Percentiles rank a stretch among this genome's conserved stretches.
These are phyloP conservation scores for Drosophila sturtevanti DNA, from an alignment of 1,140 invertebrate genomes.

Conservation along the genomic window DNA sequence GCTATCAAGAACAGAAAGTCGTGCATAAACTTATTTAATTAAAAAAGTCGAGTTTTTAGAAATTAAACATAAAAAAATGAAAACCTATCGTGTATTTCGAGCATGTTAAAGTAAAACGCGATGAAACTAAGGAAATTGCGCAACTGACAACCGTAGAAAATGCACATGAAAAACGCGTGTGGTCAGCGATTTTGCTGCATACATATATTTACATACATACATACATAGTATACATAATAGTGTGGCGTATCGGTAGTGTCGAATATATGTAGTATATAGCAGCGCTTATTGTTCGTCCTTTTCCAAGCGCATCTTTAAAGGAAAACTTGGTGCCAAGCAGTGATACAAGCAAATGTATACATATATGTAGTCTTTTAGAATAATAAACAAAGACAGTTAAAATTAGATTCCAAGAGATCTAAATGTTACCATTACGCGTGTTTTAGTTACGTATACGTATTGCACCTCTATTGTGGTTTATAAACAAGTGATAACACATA, in stretches of 20 bases:
- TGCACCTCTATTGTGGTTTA: conserved; percentile 26
- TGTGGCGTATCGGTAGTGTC: conserved; percentile 30
- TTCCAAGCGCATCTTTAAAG: conserved; percentile 21
- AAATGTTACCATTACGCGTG: conserved; percentile 25
- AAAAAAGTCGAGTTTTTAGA: too few relatives aligned
- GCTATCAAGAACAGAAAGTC: too few relatives aligned
- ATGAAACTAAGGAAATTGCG: not conserved
- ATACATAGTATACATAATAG: conserved; percentile 42
- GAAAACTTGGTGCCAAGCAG: conserved; percentile 42
- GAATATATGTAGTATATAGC: conserved; percentile 11
- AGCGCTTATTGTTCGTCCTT: not conserved
- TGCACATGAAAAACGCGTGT: conserved; percentile 62
- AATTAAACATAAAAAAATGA: not conserved
- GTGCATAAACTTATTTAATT: too few relatives aligned
- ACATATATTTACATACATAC: conserved; percentile 41
- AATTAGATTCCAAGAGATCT: conserved; percentile 17
- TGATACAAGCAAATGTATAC: conserved; percentile 14
- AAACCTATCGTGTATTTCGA: not conserved
- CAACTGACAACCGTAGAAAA: conserved; percentile 30
- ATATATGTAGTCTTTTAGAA: not conserved
- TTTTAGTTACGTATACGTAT: conserved; percentile 73
- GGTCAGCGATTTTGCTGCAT: conserved; percentile 57
- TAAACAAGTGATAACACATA: conserved; percentile 54
- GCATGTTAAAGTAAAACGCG: not conserved
- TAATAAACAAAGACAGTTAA: conserved; percentile 13